Base-by-base conservation (phyloP, 2,888 invertebrate genomes). In the Calephelis perditalis region DNA sequence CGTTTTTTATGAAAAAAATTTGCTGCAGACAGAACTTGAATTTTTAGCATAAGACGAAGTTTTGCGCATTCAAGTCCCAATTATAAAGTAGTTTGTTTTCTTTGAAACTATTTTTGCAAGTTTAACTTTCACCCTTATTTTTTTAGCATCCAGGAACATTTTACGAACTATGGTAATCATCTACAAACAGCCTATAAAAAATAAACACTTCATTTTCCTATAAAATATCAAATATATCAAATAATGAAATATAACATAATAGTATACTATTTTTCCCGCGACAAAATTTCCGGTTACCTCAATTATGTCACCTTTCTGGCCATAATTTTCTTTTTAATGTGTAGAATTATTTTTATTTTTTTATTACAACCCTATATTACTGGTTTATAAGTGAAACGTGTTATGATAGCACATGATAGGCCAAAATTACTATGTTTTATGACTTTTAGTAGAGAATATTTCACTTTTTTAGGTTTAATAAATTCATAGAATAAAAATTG, bases 361-460 rank as follows among this genome's bases (percentile, higher is more conserved):
- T 57, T 15, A 26, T 57, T 57, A 10, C 35, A 44, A 35, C 45
- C 40, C 5, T 9, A 11, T 45, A 44, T 59, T 59, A 52, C 59
- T 54, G 45, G 36, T 54, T 55, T 57, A 15, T n/a, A 26, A 54
- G 26, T 43, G 59, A 55, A 45, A 55, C 36, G 54, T 59, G 44
- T 55, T 59, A 59, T 55, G 59, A 45, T 59, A 26, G 44, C 7
- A 26, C 15, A 55, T 55, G 59, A 45, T 59, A 26, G 44, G n/a
- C 35, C 15, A 8, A 59, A 59, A 59, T 59, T 36, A 56, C 59
- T 56, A n/a, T 55, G 45, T 56, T 59, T 65, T 11, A 49, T 15
- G 35, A 26, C 40, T 40, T 40, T 40, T 40, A 40, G 40, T 40
- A 40, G 40, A 40, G 40, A 40, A 40, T 40, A 40, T 4, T 7